These are phyloP conservation scores for Pristionchus pacificus DNA, from an alignment of 1,140 invertebrate species.

Conservation along the genomic window DNA sequence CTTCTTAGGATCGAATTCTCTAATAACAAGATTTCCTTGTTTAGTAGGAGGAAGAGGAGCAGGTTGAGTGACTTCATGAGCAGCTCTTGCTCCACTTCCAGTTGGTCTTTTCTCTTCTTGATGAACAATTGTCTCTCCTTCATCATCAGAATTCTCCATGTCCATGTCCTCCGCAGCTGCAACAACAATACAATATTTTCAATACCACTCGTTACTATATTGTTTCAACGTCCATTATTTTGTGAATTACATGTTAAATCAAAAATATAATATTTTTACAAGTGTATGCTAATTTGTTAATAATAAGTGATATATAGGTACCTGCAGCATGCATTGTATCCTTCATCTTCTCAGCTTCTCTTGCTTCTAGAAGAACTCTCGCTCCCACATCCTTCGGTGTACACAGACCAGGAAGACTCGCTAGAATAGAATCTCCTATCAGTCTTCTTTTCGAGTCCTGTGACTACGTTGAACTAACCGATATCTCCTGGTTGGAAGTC, in stretches of 20 bases:
- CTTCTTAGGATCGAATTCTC: constrained; percentile 82
- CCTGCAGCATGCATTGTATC: too few species aligned
- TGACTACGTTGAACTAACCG: background rate
- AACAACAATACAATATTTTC: too few species aligned
- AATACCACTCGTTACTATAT: too few species aligned
- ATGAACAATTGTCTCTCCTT: constrained; percentile 41
- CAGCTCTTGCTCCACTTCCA: constrained; percentile 6
- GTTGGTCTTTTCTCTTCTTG: constrained; percentile 5
- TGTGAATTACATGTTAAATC: too few species aligned
- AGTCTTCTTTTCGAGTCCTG: background rate
- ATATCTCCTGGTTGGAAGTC: constrained; percentile 78
- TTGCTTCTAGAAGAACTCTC: constrained; percentile 49
- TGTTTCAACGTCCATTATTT: too few species aligned
- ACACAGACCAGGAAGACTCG: constrained; percentile 49
- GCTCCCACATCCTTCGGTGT: constrained; percentile 54
- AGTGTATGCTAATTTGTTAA: too few species aligned
- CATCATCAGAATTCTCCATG: constrained; percentile 53
- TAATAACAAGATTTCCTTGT: constrained; percentile 75
- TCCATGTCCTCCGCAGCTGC: constrained; percentile 46
- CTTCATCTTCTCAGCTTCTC: constrained; percentile 26
- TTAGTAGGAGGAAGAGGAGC: constrained; percentile 25
- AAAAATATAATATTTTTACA: too few species aligned
- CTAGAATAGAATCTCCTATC: constrained; percentile 34
- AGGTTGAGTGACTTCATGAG: constrained; percentile 68
- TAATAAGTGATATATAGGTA: too few species aligned